phyloP scores from a whole-genome alignment of 1,140 invertebrate genomes.

The Drosophila elegans region DNA sequence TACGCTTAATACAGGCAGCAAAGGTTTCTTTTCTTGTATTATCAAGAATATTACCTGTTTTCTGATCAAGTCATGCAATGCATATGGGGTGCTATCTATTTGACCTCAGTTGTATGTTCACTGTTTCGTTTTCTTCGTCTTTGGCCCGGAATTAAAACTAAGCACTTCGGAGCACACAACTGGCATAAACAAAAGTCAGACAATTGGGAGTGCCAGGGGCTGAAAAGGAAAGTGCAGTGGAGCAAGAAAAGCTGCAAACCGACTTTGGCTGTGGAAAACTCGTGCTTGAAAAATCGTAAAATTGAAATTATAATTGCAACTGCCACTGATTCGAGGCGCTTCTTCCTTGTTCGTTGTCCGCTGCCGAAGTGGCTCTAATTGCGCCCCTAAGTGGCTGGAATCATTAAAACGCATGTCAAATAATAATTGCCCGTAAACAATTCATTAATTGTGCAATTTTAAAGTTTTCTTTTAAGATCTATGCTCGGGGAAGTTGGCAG shows the following conservation, averaged over 20 bases:
- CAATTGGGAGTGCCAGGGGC: constrained; percentile 12
- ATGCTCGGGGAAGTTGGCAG: neutral
- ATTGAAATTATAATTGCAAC: constrained; percentile 80
- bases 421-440: constrained; percentile 72
- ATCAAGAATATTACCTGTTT: too few species aligned
- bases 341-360: constrained; percentile 23
- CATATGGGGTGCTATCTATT: neutral
- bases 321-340: constrained; percentile 67
- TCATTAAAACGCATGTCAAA: constrained; percentile 77
- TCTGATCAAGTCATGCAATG: too few species aligned
- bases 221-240: neutral
- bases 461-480: neutral
- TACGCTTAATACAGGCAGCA: too few species aligned
- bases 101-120: constrained; percentile 26
- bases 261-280: constrained; percentile 34
- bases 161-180: constrained; percentile 74
- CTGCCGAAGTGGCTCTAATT: constrained; percentile 70
- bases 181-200: constrained; percentile 65
- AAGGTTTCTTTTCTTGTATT: too few species aligned
- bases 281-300: constrained; percentile 77
- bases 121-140: constrained; percentile 58
- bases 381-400: constrained; percentile 67
- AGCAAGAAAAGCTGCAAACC: constrained; percentile 18
- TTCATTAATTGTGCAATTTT: constrained; percentile 40
- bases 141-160: constrained; percentile 68